phyloP scores from a whole-genome alignment of 2,797 vertebrate species.

The Xenopus petersii region DNA sequence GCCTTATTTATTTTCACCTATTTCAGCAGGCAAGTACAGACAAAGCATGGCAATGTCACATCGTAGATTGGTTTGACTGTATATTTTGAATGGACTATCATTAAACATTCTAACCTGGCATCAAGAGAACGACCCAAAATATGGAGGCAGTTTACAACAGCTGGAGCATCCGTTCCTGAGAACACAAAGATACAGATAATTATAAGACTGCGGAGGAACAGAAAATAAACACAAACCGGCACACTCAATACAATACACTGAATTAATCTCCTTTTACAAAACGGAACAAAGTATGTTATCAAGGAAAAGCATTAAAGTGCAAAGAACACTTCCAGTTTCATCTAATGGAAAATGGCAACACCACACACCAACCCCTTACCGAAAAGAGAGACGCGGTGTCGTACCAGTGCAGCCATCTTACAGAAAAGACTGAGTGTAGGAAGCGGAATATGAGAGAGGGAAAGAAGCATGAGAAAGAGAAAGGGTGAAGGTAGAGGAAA shows the following conservation, averaged over 20 bases:
- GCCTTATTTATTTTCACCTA: too few species aligned
- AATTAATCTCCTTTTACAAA: too few species aligned
- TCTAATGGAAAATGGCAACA: slow-evolving; percentile 25
- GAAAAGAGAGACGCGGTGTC: slow-evolving; percentile 92
- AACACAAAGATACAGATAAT: slow-evolving; percentile 14
- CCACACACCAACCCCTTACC: slow-evolving; percentile 71
- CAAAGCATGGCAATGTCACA: too few species aligned
- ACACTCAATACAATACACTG: background rate
- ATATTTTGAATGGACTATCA: too few species aligned
- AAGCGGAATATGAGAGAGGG: background rate
- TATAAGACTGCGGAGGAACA: background rate
- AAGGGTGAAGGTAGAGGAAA: background rate
- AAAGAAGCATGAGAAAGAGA: background rate
- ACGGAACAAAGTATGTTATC: background rate
- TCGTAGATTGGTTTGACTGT: too few species aligned
- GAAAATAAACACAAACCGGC: background rate
- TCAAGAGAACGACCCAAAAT: slow-evolving; percentile 89
- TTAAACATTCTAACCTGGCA: slow-evolving; percentile 64
- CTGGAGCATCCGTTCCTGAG: slow-evolving; percentile 82
- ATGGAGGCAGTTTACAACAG: slow-evolving; percentile 90
- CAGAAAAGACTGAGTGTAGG: slow-evolving; percentile 86
- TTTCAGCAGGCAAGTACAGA: too few species aligned
- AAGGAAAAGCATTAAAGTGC: background rate
- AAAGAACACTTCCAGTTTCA: background rate
- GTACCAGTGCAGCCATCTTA: slow-evolving; percentile 91